phyloP scores from a whole-genome alignment of 2,888 invertebrate genomes.

The Falcaria lacertinaria region DNA sequence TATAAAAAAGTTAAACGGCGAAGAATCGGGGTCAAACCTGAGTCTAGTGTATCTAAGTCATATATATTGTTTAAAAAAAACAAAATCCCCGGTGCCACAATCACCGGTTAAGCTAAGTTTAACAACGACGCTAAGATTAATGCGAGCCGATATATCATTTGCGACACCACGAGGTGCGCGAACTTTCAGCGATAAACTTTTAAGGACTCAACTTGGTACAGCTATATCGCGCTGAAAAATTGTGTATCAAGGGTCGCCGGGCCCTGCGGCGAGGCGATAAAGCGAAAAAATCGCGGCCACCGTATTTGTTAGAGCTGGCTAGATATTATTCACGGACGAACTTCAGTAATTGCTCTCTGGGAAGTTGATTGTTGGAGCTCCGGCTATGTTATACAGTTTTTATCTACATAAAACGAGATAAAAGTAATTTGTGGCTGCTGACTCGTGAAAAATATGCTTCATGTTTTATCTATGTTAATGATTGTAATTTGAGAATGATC shows the following conservation, averaged over 20 bases:
- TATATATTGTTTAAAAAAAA: constrained; percentile 1
- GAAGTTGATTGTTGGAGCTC: constrained; percentile 34
- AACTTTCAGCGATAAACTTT: constrained; percentile 75
- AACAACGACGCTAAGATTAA: constrained; percentile 61
- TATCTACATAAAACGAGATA: not conserved
- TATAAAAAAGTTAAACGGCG: no score
- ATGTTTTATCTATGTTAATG: not conserved
- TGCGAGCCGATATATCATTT: constrained; percentile 69
- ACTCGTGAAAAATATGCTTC: not conserved
- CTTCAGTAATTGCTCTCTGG: constrained; percentile 71
- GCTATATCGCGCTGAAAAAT: constrained; percentile 75
- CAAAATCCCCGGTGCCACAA: constrained; percentile 34
- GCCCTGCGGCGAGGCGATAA: constrained; percentile 71
- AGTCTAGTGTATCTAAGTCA: no score
- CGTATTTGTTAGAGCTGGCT: constrained; percentile 69
- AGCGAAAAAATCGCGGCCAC: constrained; percentile 59
- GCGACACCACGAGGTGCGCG: constrained; percentile 61
- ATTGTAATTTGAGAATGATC: not conserved
- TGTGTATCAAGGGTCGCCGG: constrained; percentile 62
- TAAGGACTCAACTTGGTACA: constrained; percentile 71
- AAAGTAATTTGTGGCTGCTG: not conserved
- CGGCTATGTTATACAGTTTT: not conserved
- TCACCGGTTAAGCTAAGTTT: constrained; percentile 57
- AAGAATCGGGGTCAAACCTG: no score
- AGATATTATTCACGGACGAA: constrained; percentile 71